Base-by-base conservation (phyloP, 2,888 invertebrate genomes). In the Micropterix aruncella region DNA sequence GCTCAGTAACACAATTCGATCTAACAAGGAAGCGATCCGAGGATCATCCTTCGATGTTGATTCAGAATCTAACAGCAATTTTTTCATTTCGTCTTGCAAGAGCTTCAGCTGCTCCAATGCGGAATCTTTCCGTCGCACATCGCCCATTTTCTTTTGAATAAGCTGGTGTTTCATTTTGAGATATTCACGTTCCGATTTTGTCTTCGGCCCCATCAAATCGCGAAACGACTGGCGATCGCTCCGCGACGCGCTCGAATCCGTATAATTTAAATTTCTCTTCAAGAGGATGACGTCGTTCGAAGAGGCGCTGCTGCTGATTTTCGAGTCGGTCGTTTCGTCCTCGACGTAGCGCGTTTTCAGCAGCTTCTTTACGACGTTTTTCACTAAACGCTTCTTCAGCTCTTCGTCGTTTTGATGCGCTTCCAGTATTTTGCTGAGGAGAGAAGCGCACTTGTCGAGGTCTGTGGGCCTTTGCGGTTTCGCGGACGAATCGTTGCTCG, bases 281-380 rank as follows among this genome's bases (percentile, higher is more conserved):
- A 7, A 12, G 7, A 27, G 27, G 12, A 27, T 7, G 5, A 27
- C 27, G 18, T 45, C 41, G 18, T 39, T 40, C 18, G 46, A 44
- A 55, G 72, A 70, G 40, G 70, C 70, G 39, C 65, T 67, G 2
- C 62, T 61, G 48, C 61, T 66, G n/a, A n/a, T n/a, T n/a, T n/a
- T n/a, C n/a, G n/a, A n/a, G n/a, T n/a, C n/a, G n/a, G n/a, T n/a
- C n/a, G n/a, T n/a, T 37, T 67, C 70, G 49, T 80, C 79, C 55
- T 75, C 77, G 40, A 69, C 68, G 54, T 78, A 79, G 50, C 70
- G 75, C 1, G 73, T 66, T 40, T 70, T 72, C 0, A 79, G 59
- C 12, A 83, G 63, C 56, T 75, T 73, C 48, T 75, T 68, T 1
- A 82, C 75, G 43, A 83, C 71, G 55, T 77, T 76, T 54, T 77